Conservation (phyloP, 2,888 invertebrate species). For the Torymus auratus region DNA sequence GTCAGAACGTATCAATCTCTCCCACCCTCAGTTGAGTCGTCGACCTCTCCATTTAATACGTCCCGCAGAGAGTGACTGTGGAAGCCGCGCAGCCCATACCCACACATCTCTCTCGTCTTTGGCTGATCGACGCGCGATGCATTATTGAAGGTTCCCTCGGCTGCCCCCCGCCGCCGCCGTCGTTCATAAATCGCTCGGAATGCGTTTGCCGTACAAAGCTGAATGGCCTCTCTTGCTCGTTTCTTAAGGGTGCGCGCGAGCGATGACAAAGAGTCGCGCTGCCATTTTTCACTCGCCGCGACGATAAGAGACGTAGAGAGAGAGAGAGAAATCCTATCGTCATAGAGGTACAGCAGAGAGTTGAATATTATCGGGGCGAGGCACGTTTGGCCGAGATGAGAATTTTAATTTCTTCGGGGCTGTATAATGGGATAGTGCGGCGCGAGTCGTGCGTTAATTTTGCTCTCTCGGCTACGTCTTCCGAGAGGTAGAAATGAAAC, state of each 20-base stretch:
- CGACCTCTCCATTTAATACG: not conserved
- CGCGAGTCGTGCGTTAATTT: not conserved
- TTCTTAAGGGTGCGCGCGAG: not conserved
- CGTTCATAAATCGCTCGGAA: slow-evolving; percentile 36
- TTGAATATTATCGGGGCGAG: not conserved
- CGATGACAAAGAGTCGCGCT: slow-evolving; percentile 41
- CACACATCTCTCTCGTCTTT: not conserved
- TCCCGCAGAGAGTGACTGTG: not conserved
- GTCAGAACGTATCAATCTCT: not conserved
- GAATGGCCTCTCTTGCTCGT: too few relatives aligned
- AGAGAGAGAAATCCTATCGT: slow-evolving; percentile 15
- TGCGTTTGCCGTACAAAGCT: slow-evolving; percentile 26
- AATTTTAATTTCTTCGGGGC: slow-evolving; percentile 30
- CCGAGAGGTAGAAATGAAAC: too few relatives aligned
- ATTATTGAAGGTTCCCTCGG: slow-evolving; percentile 39
- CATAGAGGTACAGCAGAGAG: not conserved
- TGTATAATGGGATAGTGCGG: slow-evolving; percentile 7
- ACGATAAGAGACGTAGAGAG: slow-evolving; percentile 6
- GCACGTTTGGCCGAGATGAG: slow-evolving; percentile 4
- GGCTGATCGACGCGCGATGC: slow-evolving; percentile 33
- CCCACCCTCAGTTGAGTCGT: not conserved
- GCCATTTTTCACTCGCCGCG: slow-evolving; percentile 37
- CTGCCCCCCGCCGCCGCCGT: not conserved
- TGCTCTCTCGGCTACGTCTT: too few relatives aligned
- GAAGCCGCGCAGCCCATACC: not conserved